Evolutionary conservation across 2,797 vertebrate genomes (phyloP).

Genomic region (Hapalemur alaotrensis): DNA sequence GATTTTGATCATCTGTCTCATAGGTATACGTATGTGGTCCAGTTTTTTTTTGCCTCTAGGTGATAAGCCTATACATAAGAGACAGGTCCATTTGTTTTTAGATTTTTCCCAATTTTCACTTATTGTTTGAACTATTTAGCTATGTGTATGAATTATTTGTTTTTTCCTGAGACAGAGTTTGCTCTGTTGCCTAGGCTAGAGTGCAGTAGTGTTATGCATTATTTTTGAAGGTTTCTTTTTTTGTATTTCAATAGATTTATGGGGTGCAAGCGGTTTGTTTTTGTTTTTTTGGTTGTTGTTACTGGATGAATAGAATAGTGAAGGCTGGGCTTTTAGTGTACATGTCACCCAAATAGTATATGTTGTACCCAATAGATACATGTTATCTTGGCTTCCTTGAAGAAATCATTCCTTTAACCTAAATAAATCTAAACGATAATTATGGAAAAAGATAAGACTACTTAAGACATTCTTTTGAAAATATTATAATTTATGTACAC

Average conservation of each 20-base stretch:
- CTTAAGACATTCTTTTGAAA: background rate
- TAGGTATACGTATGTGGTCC: rapidly evolving
- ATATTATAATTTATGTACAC: background rate
- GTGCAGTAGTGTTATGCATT: background rate
- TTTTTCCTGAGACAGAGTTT: background rate
- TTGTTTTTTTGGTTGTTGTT: too few species aligned
- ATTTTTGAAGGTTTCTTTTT: background rate
- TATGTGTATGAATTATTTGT: background rate
- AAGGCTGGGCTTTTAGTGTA: too few species aligned
- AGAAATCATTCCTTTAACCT: background rate
- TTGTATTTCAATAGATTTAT: background rate
- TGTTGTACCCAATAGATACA: too few species aligned
- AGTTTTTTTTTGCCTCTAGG: background rate
- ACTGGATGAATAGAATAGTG: too few species aligned
- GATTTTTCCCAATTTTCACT: background rate
- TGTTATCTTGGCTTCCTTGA: background rate
- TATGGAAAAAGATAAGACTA: background rate
- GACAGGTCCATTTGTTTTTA: background rate
- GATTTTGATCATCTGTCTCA: background rate
- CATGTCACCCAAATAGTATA: too few species aligned
- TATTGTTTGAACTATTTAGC: background rate
- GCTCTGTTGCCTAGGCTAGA: background rate
- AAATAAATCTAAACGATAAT: background rate
- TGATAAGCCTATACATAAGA: background rate
- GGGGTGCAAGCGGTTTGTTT: too few species aligned